These are phyloP conservation scores for Tetraneura akinire DNA, from an alignment of 1,140 invertebrate species.

Conservation along the genomic window DNA sequence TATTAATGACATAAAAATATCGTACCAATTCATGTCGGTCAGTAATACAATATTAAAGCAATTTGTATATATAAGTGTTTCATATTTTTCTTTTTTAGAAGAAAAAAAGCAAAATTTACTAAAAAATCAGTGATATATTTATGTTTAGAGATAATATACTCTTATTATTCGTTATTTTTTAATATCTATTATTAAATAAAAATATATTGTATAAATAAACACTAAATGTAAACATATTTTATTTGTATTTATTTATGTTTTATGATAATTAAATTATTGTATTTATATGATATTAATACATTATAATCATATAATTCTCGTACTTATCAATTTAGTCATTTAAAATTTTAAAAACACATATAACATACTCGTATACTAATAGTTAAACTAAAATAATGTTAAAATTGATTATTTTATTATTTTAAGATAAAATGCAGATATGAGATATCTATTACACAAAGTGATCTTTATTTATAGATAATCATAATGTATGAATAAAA, in stretches of 20 bases:
- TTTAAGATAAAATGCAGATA: not conserved
- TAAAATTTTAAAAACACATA: not conserved
- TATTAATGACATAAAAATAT: not conserved
- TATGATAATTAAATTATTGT: not conserved
- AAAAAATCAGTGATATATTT: not conserved
- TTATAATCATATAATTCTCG: not conserved
- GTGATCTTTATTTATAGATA: no score
- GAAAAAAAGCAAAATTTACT: not conserved
- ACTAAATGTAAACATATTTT: not conserved
- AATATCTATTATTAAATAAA: no score
- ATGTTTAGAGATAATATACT: no score
- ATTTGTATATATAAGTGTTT: conserved; percentile 4
- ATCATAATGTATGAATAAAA: no score
- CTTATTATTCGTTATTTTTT: no score
- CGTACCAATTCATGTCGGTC: not conserved
- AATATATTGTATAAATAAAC: not conserved
- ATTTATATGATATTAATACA: not conserved
- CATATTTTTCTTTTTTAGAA: not conserved
- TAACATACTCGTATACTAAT: no score
- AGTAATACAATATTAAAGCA: not conserved
- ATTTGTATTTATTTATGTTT: not conserved
- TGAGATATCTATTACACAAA: not conserved
- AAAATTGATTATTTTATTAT: not conserved
- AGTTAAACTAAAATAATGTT: no score
- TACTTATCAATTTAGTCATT: not conserved